Percentiles rank a stretch among this genome's conserved stretches.
phyloP scores from a whole-genome alignment of 2,797 vertebrate genomes.

The Mustela erminea region DNA sequence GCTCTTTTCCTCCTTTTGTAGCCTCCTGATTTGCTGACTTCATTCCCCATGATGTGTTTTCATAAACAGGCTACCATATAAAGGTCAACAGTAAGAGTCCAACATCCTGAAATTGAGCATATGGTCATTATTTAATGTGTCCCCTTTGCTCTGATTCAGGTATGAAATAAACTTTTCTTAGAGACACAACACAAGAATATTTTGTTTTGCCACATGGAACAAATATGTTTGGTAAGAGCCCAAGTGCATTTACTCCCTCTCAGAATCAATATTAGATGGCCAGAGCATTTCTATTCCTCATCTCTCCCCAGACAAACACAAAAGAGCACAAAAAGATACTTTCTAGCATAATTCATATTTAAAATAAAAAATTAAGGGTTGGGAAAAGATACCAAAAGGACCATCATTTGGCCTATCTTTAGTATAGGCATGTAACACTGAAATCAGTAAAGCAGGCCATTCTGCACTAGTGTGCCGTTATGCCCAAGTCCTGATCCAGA shows the following conservation, averaged over 20 bases:
- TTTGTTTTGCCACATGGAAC: conserved; percentile 47
- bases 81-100: conserved; percentile 62
- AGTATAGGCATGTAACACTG: not conserved
- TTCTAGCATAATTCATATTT: not conserved
- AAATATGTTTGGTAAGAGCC: conserved; percentile 49
- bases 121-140: conserved; percentile 64
- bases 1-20: not conserved
- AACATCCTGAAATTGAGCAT: conserved; percentile 46
- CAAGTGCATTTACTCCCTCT: conserved; percentile 36
- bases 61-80: conserved; percentile 50
- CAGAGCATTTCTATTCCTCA: not conserved
- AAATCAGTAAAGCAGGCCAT: not conserved
- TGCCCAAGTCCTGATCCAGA: not conserved
- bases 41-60: conserved; percentile 65
- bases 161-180: conserved; percentile 54
- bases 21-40: conserved; percentile 53
- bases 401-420: not conserved
- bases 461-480: not conserved
- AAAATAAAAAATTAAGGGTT: not conserved
- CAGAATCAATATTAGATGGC: conserved; percentile 35
- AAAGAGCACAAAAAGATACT: not conserved
- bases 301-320: not conserved
- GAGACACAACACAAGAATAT: conserved; percentile 2
- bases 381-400: not conserved
- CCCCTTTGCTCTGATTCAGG: not conserved